A percentile compares a stretch with the other conserved stretches of the same genome.
Conservation (phyloP, 2,888 invertebrate species). For the Clistopyga incitator region DNA sequence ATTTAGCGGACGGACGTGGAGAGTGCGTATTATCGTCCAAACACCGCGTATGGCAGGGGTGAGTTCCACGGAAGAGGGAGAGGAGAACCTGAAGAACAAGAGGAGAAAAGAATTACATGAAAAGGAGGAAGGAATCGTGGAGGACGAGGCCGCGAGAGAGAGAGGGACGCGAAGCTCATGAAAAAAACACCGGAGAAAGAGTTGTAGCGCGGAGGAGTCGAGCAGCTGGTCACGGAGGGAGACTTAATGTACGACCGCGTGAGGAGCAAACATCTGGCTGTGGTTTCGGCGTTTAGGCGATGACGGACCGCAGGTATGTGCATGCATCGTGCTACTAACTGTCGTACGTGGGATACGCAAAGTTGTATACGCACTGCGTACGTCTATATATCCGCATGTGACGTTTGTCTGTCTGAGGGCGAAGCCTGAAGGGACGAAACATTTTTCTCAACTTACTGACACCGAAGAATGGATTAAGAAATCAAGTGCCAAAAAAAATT, state of each 20-base stretch:
- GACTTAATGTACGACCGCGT: slow-evolving; percentile 68
- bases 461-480: too few species aligned
- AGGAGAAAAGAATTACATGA: slow-evolving; percentile 58
- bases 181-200: slow-evolving; percentile 48
- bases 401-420: not conserved
- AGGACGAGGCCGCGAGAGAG: slow-evolving; percentile 9
- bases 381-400: not conserved
- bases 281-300: slow-evolving; percentile 81
- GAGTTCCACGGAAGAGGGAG: slow-evolving; percentile 27
- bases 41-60: slow-evolving; percentile 14
- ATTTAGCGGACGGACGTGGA: slow-evolving; percentile 74
- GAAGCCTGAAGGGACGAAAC: not conserved
- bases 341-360: slow-evolving; percentile 31
- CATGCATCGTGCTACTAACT: slow-evolving; percentile 64
- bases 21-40: slow-evolving; percentile 53
- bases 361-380: not conserved
- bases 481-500: too few species aligned
- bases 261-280: slow-evolving; percentile 80
- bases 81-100: slow-evolving; percentile 68
- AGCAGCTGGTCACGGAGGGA: slow-evolving; percentile 68
- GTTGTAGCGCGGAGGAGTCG: slow-evolving; percentile 60
- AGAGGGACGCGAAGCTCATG: slow-evolving; percentile 24
- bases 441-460: too few species aligned
- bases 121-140: slow-evolving; percentile 8
- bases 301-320: slow-evolving; percentile 75